These are phyloP conservation scores for Trinectes maculatus DNA, from an alignment of 2,113 vertebrate species.

Conservation along the genomic window DNA sequence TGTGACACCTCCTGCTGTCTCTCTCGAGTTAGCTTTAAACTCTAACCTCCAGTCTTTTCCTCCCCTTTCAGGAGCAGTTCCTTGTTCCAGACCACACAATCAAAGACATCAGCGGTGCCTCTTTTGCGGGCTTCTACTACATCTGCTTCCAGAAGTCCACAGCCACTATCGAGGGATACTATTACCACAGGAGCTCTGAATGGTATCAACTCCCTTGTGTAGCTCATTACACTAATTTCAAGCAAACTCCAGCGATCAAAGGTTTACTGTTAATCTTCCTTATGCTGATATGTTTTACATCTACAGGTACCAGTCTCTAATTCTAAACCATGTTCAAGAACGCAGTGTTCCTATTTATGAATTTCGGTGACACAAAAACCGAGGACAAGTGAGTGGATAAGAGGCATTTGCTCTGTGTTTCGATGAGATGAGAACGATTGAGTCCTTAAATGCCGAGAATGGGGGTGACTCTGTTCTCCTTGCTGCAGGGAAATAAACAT, in stretches of 20 bases:
- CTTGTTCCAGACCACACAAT: slow-evolving; percentile 98
- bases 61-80: slow-evolving; percentile 89
- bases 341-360: slow-evolving; percentile 97
- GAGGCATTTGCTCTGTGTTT: slow-evolving; percentile 30
- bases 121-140: slow-evolving; percentile 99
- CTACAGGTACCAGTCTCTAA: slow-evolving; percentile 96
- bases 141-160: slow-evolving; percentile 99
- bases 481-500: slow-evolving; percentile 4
- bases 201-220: slow-evolving; percentile 80
- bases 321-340: slow-evolving; percentile 92
- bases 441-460: slow-evolving; percentile 52
- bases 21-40: neutral
- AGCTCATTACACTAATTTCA: neutral
- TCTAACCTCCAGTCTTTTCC: neutral
- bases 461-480: slow-evolving; percentile 46
- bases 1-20: neutral
- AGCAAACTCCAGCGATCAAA: neutral
- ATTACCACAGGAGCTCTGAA: slow-evolving; percentile 98
- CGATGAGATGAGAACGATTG: slow-evolving; percentile 37
- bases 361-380: slow-evolving; percentile 90
- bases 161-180: slow-evolving; percentile 97
- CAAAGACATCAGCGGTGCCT: slow-evolving; percentile 98
- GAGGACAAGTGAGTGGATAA: neutral
- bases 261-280: neutral
- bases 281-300: neutral